These are phyloP conservation scores for Hemistola chrysoprasaria DNA, from an alignment of 2,888 invertebrate genomes.

Conservation along the genomic window DNA sequence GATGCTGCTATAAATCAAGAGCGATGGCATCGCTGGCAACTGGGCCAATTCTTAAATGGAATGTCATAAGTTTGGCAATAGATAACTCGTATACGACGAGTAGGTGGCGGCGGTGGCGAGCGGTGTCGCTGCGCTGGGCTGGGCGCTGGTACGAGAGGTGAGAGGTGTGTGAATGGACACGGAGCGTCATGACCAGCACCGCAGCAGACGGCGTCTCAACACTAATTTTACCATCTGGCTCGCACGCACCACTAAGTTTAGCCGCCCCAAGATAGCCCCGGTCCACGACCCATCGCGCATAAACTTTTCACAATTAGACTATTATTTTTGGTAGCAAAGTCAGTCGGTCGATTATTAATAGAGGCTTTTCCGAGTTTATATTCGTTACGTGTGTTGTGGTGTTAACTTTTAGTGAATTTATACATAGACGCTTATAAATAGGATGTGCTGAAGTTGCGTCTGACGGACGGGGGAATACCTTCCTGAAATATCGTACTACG, in stretches of 20 bases:
- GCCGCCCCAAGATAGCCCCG: constrained; percentile 82
- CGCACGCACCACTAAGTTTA: constrained; percentile 82
- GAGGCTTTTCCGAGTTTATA: constrained; percentile 83
- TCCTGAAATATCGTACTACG: constrained; percentile 83
- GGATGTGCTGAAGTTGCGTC: constrained; percentile 82
- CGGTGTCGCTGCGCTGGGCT: no score
- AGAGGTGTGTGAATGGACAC: constrained; percentile 69
- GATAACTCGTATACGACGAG: no score
- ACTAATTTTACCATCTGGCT: constrained; percentile 82
- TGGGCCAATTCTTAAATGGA: constrained; percentile 63
- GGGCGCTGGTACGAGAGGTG: constrained; percentile 52
- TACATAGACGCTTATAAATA: constrained; percentile 83
- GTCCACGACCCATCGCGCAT: constrained; percentile 83
- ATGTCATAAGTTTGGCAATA: constrained; percentile 80
- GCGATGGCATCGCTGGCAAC: constrained; percentile 44
- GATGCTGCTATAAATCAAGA: constrained; percentile 33
- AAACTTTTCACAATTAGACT: constrained; percentile 84
- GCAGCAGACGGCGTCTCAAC: constrained; percentile 77
- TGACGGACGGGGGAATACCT: constrained; percentile 82
- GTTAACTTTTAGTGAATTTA: constrained; percentile 83
- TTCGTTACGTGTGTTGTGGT: constrained; percentile 83
- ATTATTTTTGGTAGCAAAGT: constrained; percentile 84
- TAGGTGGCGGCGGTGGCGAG: no score
- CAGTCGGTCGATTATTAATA: constrained; percentile 84
- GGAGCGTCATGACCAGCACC: constrained; percentile 70